These are phyloP conservation scores for Tiaroga cobitis DNA, from an alignment of 2,797 vertebrate genomes.

Conservation along the genomic window DNA sequence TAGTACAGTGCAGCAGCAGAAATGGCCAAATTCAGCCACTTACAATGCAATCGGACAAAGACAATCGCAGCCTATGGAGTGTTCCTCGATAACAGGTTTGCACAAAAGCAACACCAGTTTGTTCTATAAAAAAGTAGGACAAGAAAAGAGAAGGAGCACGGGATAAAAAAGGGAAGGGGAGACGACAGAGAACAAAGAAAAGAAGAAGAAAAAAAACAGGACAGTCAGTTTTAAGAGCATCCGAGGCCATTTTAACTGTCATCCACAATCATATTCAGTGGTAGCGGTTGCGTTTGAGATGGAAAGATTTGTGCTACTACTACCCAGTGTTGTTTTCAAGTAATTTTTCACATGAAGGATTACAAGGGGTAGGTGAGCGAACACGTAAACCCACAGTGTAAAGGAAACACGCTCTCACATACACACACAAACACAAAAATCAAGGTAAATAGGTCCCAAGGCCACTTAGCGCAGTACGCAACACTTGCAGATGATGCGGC, in stretches of 20 bases:
- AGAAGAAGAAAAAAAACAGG: slow-evolving; percentile 67
- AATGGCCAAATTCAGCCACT: slow-evolving; percentile 75
- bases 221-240: slow-evolving; percentile 62
- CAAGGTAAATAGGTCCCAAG: slow-evolving; percentile 51
- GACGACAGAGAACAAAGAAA: slow-evolving; percentile 65
- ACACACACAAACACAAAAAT: slow-evolving; percentile 23
- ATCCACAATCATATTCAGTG: slow-evolving; percentile 54
- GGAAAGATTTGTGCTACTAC: slow-evolving; percentile 50
- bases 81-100: slow-evolving; percentile 87
- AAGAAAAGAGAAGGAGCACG: slow-evolving; percentile 64
- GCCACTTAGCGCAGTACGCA: slow-evolving; percentile 64
- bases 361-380: slow-evolving; percentile 23
- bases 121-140: slow-evolving; percentile 80
- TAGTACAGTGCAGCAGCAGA: slow-evolving; percentile 48
- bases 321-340: slow-evolving; percentile 67
- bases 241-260: slow-evolving; percentile 60
- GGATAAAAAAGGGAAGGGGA: slow-evolving; percentile 59
- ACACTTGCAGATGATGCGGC: slow-evolving; percentile 32
- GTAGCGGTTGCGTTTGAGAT: neutral
- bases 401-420: slow-evolving; percentile 29
- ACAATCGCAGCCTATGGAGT: slow-evolving; percentile 78
- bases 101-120: slow-evolving; percentile 89
- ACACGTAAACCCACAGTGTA: slow-evolving; percentile 46
- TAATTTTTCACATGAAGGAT: slow-evolving; percentile 58
- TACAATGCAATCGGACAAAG: slow-evolving; percentile 74